phyloP scores from a whole-genome alignment of 2,797 vertebrate genomes.

The Hemibagrus guttatus region DNA sequence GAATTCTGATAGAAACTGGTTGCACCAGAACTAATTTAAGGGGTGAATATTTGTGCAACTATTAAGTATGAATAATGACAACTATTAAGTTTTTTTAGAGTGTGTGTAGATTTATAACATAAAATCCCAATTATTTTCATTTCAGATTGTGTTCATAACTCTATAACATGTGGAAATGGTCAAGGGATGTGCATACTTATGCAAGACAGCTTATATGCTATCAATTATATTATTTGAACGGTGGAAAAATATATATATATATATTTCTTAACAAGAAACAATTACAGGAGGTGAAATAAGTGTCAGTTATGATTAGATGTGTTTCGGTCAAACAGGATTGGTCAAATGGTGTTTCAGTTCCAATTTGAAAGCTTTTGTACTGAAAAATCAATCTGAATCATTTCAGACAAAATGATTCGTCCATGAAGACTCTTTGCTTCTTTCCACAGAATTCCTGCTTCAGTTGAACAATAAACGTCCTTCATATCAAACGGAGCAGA shows the following conservation, averaged over 20 bases:
- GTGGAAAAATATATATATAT: not conserved
- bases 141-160: not conserved
- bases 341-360: conserved; percentile 29
- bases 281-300: conserved; percentile 2
- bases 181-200: not conserved
- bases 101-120: not conserved
- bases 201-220: not conserved
- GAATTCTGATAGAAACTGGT: not conserved
- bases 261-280: not conserved
- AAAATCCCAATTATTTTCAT: not conserved
- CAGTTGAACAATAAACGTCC: conserved; percentile 68
- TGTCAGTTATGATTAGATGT: conserved; percentile 25
- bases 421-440: conserved; percentile 56
- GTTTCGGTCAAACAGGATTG: conserved; percentile 37
- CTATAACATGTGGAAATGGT: not conserved
- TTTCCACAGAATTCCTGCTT: conserved; percentile 69
- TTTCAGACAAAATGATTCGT: conserved; percentile 31
- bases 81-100: not conserved
- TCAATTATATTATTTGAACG: not conserved
- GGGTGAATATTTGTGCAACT: not conserved
- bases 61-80: too few species aligned
- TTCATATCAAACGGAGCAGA: conserved; percentile 74
- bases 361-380: conserved; percentile 40
- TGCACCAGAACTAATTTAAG: not conserved
- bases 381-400: conserved; percentile 30